A percentile compares a stretch with the other conserved stretches of the same genome.
Conservation (phyloP, 2,797 vertebrate species). For the Malacoctenus gilli region DNA sequence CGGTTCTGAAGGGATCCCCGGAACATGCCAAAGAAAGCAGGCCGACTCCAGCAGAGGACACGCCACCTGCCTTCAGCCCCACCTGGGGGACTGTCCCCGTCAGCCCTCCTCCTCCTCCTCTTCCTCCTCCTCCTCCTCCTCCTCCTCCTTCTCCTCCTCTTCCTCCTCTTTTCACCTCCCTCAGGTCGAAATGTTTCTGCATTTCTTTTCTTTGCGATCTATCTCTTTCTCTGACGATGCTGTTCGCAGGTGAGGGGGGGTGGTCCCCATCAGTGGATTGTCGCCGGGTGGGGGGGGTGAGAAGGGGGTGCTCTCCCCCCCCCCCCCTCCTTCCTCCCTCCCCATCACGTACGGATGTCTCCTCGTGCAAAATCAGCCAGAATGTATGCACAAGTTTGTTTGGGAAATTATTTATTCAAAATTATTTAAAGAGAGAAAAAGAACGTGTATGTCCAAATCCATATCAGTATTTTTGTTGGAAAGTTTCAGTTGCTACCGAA, state of each 20-base stretch:
- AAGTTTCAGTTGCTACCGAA: slow-evolving; percentile 47
- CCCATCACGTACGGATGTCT: slow-evolving; percentile 47
- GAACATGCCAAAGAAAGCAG: slow-evolving; percentile 90
- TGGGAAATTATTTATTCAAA: slow-evolving; percentile 83
- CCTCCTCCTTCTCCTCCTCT: slow-evolving; percentile 4
- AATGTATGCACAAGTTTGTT: slow-evolving; percentile 79
- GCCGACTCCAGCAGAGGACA: slow-evolving; percentile 70
- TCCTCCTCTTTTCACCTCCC: slow-evolving; percentile 47
- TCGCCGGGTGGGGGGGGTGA: slow-evolving; percentile 64
- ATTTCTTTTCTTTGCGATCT: slow-evolving; percentile 67
- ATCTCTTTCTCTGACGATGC: too few species aligned
- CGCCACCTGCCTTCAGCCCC: slow-evolving; percentile 53
- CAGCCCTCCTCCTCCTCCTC: slow-evolving; percentile 15
- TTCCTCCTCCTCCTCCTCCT: neutral
- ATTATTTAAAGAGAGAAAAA: slow-evolving; percentile 86
- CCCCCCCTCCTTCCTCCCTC: slow-evolving; percentile 55
- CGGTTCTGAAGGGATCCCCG: slow-evolving; percentile 58
- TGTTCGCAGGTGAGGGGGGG: too few species aligned
- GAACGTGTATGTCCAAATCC: slow-evolving; percentile 73
- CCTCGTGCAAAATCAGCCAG: slow-evolving; percentile 69
- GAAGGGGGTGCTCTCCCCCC: slow-evolving; percentile 58
- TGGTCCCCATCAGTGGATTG: too few species aligned
- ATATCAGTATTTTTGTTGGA: slow-evolving; percentile 77
- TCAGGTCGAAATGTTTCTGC: slow-evolving; percentile 73
- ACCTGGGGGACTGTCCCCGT: slow-evolving; percentile 32